Percentiles rank a stretch among this genome's conserved stretches.
phyloP scores from a whole-genome alignment of 2,113 vertebrate genomes.

The Sphaerodactylus townsendi region DNA sequence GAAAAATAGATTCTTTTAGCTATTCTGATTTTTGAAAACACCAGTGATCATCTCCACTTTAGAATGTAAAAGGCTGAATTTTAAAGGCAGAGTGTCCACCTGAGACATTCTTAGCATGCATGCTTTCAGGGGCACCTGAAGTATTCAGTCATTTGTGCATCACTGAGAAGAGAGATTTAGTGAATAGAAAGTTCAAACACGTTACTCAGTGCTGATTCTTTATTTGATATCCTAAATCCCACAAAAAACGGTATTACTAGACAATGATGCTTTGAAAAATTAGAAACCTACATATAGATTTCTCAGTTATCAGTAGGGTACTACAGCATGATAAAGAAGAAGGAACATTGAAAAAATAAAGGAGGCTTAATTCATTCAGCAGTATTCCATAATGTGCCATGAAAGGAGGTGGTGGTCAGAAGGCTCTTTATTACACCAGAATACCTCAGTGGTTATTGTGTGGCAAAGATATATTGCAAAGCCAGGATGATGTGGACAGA shows the following conservation, averaged over 20 bases:
- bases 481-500: too few species aligned
- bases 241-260: slow-evolving; percentile 74
- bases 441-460: neutral
- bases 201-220: slow-evolving; percentile 71
- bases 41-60: slow-evolving; percentile 5
- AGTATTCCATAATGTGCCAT: slow-evolving; percentile 36
- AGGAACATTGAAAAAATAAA: slow-evolving; percentile 69
- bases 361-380: slow-evolving; percentile 65
- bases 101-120: slow-evolving; percentile 63
- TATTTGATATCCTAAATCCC: slow-evolving; percentile 74
- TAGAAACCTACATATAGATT: slow-evolving; percentile 71
- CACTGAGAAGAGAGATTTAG: slow-evolving; percentile 72
- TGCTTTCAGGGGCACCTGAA: slow-evolving; percentile 58
- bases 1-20: neutral
- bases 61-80: neutral
- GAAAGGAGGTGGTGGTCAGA: neutral
- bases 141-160: slow-evolving; percentile 72
- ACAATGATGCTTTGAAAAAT: slow-evolving; percentile 73
- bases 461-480: neutral
- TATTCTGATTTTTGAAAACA: neutral
- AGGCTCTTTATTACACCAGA: neutral
- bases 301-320: slow-evolving; percentile 74
- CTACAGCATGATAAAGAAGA: slow-evolving; percentile 69
- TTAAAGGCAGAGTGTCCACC: neutral
- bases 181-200: slow-evolving; percentile 70